Percentiles rank a stretch among this genome's conserved stretches.
Evolutionary conservation across 2,113 vertebrate genomes (phyloP).

Genomic region (Pao palembangensis): DNA sequence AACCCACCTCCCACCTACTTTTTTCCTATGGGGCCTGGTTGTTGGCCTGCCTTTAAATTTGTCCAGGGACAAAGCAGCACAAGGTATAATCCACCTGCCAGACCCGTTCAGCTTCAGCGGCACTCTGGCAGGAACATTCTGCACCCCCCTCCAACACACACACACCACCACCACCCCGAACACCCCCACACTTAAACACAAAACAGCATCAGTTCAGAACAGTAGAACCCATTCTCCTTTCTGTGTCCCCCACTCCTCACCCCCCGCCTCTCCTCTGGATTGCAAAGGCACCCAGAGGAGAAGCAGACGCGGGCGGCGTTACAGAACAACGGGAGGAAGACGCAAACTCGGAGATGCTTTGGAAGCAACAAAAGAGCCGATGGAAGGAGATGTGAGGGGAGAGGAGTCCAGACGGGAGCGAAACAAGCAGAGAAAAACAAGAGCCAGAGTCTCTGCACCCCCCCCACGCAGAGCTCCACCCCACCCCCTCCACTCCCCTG

Average conservation of each 20-base stretch:
- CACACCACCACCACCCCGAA: not conserved
- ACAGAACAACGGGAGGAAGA: slow-evolving; percentile 33
- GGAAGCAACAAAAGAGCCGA: slow-evolving; percentile 32
- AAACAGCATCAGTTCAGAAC: slow-evolving; percentile 74
- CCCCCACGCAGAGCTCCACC: not conserved
- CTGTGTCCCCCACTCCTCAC: slow-evolving; percentile 20
- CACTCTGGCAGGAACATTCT: slow-evolving; percentile 74
- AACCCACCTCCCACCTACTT: not conserved
- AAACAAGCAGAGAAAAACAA: slow-evolving; percentile 35
- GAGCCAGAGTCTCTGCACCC: not conserved
- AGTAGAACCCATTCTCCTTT: slow-evolving; percentile 56
- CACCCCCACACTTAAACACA: slow-evolving; percentile 70
- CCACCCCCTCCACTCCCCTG: slow-evolving; percentile 14
- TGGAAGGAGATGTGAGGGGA: slow-evolving; percentile 34
- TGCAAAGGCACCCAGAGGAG: slow-evolving; percentile 43
- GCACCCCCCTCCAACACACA: slow-evolving; percentile 36
- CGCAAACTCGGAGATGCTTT: slow-evolving; percentile 15
- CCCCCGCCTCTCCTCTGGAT: slow-evolving; percentile 48
- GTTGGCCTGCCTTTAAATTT: slow-evolving; percentile 73
- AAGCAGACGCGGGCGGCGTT: slow-evolving; percentile 37
- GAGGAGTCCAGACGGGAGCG: slow-evolving; percentile 36
- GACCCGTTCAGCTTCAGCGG: slow-evolving; percentile 67
- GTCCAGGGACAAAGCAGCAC: slow-evolving; percentile 72
- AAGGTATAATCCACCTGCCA: slow-evolving; percentile 78
- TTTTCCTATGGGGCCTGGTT: slow-evolving; percentile 57